Base-by-base conservation (phyloP, 1,140 invertebrate species). In the Epicauta chinensis region DNA sequence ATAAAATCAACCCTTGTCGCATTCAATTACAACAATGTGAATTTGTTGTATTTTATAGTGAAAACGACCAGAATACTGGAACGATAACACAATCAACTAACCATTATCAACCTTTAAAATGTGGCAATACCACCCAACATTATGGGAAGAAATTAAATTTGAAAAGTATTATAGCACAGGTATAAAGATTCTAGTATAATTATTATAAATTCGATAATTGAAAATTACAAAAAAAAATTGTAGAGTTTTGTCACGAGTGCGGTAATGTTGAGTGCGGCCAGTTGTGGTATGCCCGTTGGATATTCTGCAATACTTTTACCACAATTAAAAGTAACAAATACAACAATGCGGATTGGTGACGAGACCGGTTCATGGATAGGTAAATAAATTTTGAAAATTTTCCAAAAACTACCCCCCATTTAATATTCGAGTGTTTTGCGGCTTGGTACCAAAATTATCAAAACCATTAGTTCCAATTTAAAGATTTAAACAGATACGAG, bases 301-400 rank as follows among this genome's bases (percentile, higher is more conserved):
- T 88, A 86, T 61, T 84, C 84, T 0, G 84, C 85, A 2, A 82
- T 85, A 12, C 78, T 81, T 2, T 67, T 85, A 15, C 83, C 84
- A 16, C 84, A 86, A 59, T 61, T 87, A 2, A 68, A 78, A 63
- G 68, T 68, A 32, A 44, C 66, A 4, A 72, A 78, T 46, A 80
- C 77, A 17, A 68, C 65, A 15, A 77, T 86, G 61, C 71, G 65
- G 14, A 80, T 86, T 9, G 75, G 76, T 15, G 68, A 78, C 12
- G 68, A 71, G 29, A 73, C 85, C 66, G 80, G 80, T 43, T 85
- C 84, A 56, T 87, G 84, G 84, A 82, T 87, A 56, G 84, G 85
- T 86, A 69, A 76, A 72, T 58, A 6, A n/a, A n/a, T n/a, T n/a
- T n/a, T n/a, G n/a, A n/a, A n/a, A n/a, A n/a, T n/a, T n/a, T n/a